These are phyloP conservation scores for Neuroterus valhalla DNA, from an alignment of 1,140 invertebrate species.

Conservation along the genomic window DNA sequence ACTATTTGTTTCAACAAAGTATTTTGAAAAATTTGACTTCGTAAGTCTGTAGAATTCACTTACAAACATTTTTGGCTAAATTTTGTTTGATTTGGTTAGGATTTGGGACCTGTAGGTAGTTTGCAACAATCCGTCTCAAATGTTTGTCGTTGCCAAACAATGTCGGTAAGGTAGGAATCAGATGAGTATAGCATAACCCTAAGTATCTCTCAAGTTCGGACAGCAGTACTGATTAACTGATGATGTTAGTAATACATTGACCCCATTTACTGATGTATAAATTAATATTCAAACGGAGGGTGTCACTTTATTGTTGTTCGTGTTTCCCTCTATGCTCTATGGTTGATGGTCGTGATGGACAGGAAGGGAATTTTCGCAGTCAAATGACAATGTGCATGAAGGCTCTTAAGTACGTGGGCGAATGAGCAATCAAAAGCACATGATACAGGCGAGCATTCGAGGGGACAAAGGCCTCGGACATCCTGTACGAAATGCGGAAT, in stretches of 20 bases:
- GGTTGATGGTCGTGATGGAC: neutral
- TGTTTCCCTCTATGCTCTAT: neutral
- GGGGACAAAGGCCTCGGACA: constrained; percentile 25
- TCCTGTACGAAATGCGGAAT: neutral
- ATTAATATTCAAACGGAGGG: neutral
- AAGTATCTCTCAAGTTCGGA: too few relatives aligned
- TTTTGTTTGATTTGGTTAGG: too few relatives aligned
- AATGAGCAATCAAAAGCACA: constrained; percentile 21
- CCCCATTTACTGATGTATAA: constrained; percentile 1
- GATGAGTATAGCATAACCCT: too few relatives aligned
- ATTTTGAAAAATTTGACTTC: too few relatives aligned
- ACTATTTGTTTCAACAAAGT: too few relatives aligned
- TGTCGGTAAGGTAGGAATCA: too few relatives aligned
- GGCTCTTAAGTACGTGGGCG: constrained; percentile 16
- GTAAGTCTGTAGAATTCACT: too few relatives aligned
- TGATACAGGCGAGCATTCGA: constrained; percentile 9
- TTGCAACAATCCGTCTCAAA: too few relatives aligned
- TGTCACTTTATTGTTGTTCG: neutral
- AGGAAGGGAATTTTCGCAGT: constrained; percentile 24
- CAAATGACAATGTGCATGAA: constrained; percentile 12
- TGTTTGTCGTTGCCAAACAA: too few relatives aligned
- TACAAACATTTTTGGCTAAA: too few relatives aligned
- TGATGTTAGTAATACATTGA: neutral
- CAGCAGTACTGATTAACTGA: too few relatives aligned
- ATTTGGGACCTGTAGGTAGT: too few relatives aligned